Conservation (phyloP, 2,113 vertebrate species). For the Periophthalmodon schlosseri region DNA sequence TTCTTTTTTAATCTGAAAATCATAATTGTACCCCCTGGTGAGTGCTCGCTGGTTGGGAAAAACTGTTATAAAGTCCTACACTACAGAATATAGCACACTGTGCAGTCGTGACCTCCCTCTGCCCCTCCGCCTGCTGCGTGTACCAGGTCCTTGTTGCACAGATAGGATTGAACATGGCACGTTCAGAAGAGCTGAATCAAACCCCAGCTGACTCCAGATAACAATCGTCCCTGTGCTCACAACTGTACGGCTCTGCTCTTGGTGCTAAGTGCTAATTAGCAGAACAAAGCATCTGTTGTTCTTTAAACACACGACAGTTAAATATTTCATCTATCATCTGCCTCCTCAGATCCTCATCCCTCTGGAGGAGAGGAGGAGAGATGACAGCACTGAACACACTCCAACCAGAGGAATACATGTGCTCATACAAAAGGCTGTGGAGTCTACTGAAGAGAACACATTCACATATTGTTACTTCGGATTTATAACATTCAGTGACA, state of each 20-base stretch:
- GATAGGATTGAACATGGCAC: constrained; percentile 37
- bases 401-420: constrained; percentile 18
- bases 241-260: constrained; percentile 36
- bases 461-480: not conserved
- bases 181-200: constrained; percentile 32
- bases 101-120: not conserved
- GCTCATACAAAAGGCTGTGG: constrained; percentile 47
- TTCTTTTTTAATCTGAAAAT: too few relatives aligned
- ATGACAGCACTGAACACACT: constrained; percentile 77
- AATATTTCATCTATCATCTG: constrained; percentile 90
- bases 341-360: constrained; percentile 83
- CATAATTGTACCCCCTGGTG: too few relatives aligned
- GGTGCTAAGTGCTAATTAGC: constrained; percentile 65
- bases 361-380: constrained; percentile 85
- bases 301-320: constrained; percentile 85
- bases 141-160: constrained; percentile 17
- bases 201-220: constrained; percentile 49
- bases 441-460: not conserved
- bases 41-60: too few relatives aligned
- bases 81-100: not conserved
- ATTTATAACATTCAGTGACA: not conserved
- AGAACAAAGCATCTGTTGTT: constrained; percentile 84
- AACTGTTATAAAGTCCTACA: not conserved
- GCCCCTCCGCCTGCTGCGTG: not conserved
- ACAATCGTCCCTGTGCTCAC: constrained; percentile 29